Evolutionary conservation across 2,888 invertebrate genomes (phyloP), one percentile per base, ranked within the genome.

Genomic region (Ornithoptera priamus): DNA sequence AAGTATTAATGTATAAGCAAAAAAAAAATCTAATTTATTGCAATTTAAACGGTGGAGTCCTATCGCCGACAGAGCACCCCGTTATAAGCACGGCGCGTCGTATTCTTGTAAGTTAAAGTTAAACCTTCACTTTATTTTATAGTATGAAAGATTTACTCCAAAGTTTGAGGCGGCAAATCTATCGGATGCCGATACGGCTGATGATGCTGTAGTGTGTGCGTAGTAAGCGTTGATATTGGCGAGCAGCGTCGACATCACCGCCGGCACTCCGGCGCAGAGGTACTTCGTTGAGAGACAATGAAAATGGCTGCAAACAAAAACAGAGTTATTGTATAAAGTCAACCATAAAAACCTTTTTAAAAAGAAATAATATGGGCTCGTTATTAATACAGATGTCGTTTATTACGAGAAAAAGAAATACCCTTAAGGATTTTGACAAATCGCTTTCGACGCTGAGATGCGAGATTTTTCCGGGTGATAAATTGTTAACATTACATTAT

Each of bases 211-310:
- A 0, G 99, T 99, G 84, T 99, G 98, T 80, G 99, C 98, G 93
- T 99, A 99, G 93, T 99, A 99, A 74, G 99, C 99, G 89, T 99
- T 99, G 84, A 99, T 99, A 92, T 99, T 99, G 66, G 99, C 99
- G 77, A 99, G 93, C 3, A 99, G 94, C 63, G 99, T 99, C 76
- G 99, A 99, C 98, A 99, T 99, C 53, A 99, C 99, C 17, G 99
- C 99, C 18, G 99, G 99, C 15, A 99, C 99, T 71, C 99, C 99
- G n/a, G 98, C 97, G 87, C 99, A 99, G 77, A 99, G 95, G 92
- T 99, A 99, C 93, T 99, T 99, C 67, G 99, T 99, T 68, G 99
- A 99, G 73, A 99, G 95, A 90, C 99, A 99, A 92, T 99, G 99
- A 92, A 99, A 99, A 90, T 99, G 99, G 63, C 98, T 98, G 94